Base-by-base conservation (phyloP, 2,888 invertebrate genomes). In the Epinotia brunnichana region DNA sequence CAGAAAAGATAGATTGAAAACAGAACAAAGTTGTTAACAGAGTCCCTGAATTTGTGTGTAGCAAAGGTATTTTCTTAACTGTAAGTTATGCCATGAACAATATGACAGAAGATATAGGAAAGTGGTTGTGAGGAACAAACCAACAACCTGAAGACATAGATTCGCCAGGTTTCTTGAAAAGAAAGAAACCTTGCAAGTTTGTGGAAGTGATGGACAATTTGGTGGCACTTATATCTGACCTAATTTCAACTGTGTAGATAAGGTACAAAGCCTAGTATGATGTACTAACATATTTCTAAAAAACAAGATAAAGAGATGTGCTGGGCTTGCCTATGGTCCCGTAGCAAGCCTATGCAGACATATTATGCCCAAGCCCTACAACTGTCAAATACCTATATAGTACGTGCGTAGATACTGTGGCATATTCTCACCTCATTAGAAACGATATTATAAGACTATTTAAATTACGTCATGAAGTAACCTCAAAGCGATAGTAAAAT, bases 401-500 rank as follows among this genome's bases (percentile, higher is more conserved):
- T 35, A 62, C 19, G 17, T 35, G 24, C 24, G n/a, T 48, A 54
- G 44, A 13, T 35, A 54, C 54, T 29, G 41, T 15, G 39, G 35
- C 48, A n/a, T 29, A 71, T 54, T 48, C 56, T 0, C 60, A 54
- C 19, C 2, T 54, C 11, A 35, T 61, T 35, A 67, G 17, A 48
- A 62, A 61, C 21, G 15, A 51, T 59, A 53, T 19, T 60, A n/a
- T 4, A 53, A 2, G 17, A 63, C 62, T 63, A 68, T 62, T 62
- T 73, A 69, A 67, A 73, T 73, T 73, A 73, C 73, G 73, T 73
- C 73, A 73, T 59, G 69, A 73, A 73, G 73, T 73, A 73, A 73
- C 73, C 73, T 73, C 62, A 68, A 73, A 73, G 62, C 59, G 24
- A 53, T 59, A 62, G 39, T 41, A 51, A 66, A 62, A 73, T 68